These are phyloP conservation scores for Drosophila subquinaria DNA, from an alignment of 2,888 invertebrate genomes.

Conservation along the genomic window DNA sequence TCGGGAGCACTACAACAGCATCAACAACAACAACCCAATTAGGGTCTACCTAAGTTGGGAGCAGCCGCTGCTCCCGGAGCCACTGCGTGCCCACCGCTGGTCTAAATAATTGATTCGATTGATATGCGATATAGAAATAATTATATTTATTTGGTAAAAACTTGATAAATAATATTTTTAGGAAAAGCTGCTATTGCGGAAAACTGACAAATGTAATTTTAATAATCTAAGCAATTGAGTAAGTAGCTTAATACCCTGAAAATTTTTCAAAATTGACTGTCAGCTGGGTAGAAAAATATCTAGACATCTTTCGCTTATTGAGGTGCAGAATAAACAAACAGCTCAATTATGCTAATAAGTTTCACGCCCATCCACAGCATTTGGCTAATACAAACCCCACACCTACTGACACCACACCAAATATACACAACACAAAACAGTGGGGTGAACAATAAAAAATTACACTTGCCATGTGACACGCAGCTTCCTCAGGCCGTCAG, in stretches of 20 bases:
- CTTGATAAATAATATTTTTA: too few relatives aligned
- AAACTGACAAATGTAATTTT: too few relatives aligned
- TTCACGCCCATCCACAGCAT: conserved; percentile 73
- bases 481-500: conserved; percentile 46
- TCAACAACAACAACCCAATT: too few relatives aligned
- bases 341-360: conserved; percentile 82
- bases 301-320: conserved; percentile 21
- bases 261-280: conserved; percentile 41
- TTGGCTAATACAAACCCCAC: conserved; percentile 49
- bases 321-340: conserved; percentile 64
- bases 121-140: too few relatives aligned
- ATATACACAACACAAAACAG: conserved; percentile 20
- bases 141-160: too few relatives aligned
- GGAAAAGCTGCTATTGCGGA: too few relatives aligned
- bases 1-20: too few relatives aligned
- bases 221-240: not conserved
- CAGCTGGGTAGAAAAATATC: conserved; percentile 15
- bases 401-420: not conserved
- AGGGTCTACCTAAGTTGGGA: too few relatives aligned
- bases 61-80: too few relatives aligned
- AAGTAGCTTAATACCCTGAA: not conserved
- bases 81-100: too few relatives aligned
- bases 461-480: conserved; percentile 60
- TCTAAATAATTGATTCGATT: not conserved
- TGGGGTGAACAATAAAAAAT: conserved; percentile 38